These are phyloP conservation scores for Carapus acus DNA, from an alignment of 2,797 vertebrate genomes.

Conservation along the genomic window DNA sequence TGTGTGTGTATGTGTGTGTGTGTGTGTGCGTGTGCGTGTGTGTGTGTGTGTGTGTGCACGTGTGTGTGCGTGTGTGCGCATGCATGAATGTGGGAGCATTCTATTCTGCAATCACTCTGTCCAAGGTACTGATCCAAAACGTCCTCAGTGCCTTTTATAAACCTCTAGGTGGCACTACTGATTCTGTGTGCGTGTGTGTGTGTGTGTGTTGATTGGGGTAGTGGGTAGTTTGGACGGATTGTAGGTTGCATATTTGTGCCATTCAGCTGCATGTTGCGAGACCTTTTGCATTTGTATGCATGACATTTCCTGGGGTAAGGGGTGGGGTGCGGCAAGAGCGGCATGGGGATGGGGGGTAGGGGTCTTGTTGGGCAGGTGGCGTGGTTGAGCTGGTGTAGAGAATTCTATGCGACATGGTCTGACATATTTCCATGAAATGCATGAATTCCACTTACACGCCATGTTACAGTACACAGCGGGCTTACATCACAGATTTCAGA, in stretches of 20 bases:
- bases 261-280: slow-evolving; percentile 39
- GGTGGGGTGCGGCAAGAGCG: not conserved
- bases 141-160: too few relatives aligned
- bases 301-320: slow-evolving; percentile 36
- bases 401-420: slow-evolving; percentile 51
- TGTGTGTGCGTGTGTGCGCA: too few relatives aligned
- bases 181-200: too few relatives aligned
- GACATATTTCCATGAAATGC: slow-evolving; percentile 52
- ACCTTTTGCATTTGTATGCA: slow-evolving; percentile 30
- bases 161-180: too few relatives aligned
- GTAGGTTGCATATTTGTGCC: too few relatives aligned
- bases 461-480: slow-evolving; percentile 13
- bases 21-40: slow-evolving; percentile 10
- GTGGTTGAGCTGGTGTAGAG: too few relatives aligned
- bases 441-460: slow-evolving; percentile 47
- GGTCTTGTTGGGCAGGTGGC: too few relatives aligned
- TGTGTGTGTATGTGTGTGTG: slow-evolving; percentile 19
- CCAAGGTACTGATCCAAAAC: too few relatives aligned
- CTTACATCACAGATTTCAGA: slow-evolving; percentile 39
- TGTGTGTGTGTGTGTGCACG: slow-evolving; percentile 27
- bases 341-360: not conserved
- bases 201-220: slow-evolving; percentile 22
- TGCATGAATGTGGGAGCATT: too few relatives aligned
- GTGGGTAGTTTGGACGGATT: too few relatives aligned
- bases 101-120: too few relatives aligned